Evolutionary conservation across 2,113 vertebrate genomes (phyloP), one percentile per base, ranked within the genome.

Genomic region (Passerina amoena): DNA sequence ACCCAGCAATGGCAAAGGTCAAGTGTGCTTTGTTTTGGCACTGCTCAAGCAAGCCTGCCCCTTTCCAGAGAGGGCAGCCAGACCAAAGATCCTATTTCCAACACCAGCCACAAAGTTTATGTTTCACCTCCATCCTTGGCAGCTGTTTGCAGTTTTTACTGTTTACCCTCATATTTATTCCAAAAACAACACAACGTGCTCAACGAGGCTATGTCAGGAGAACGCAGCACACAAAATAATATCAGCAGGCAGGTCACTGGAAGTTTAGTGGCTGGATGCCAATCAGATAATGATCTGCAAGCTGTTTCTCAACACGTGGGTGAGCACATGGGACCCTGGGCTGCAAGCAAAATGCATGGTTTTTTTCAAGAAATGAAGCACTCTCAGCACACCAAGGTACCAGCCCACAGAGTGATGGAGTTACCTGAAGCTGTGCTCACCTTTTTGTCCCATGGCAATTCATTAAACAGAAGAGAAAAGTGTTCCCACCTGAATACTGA

Each of bases 271-370:
- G 85, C 93, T 19, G 23, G 45, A 16, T 84, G 76, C 66, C 77
- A 18, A 87, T 70, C 83, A 95, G 95, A 93, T 96, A 92, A 88
- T 11, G 73, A 94, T 71, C 37, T 94, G 70, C 79, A 97, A 96
- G 89, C 65, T 87, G 65, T 72, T 95, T 60, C 54, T 92, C 60
- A 38, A 84, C 90, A 94, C 40, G 9, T 64, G 85, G 82, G 69
- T 48, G 90, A 94, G 82, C 68, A 56, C 33, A 70, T 15, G 61
- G 45, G 78, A 88, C 83, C 65, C 87, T 37, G 50, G 65, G 6
- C 64, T 73, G 40, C 61, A 40, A 81, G 61, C 42, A 76, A 53
- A 86, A 37, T 66, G 20, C 86, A 44, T 4, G 17, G 14, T 91
- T 93, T 93, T 72, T 71, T 42, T 68, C n/a, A 63, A 44, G 45